Conservation (phyloP, 2,797 vertebrate genomes). For the Malacoctenus gilli region DNA sequence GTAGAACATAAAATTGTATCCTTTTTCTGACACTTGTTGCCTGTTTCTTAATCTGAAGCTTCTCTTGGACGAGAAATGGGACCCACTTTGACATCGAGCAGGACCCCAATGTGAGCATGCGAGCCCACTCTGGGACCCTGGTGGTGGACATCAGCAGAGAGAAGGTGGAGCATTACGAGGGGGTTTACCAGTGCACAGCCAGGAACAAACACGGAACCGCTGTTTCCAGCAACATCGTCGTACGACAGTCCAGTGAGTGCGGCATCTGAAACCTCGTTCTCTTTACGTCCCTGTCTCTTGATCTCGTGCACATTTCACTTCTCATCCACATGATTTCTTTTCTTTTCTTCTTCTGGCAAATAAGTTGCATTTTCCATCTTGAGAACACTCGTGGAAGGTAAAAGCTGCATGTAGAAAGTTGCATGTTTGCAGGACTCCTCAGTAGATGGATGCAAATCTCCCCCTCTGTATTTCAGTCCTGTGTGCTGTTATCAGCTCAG, state of each 20-base stretch:
- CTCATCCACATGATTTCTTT: constrained; percentile 20
- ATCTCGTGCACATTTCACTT: constrained; percentile 21
- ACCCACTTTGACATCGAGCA: constrained; percentile 93
- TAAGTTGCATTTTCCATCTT: constrained; percentile 74
- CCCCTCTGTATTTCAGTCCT: constrained; percentile 49
- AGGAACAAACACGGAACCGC: constrained; percentile 93
- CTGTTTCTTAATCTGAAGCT: constrained; percentile 81
- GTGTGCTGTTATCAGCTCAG: constrained; percentile 19
- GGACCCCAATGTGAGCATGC: constrained; percentile 88
- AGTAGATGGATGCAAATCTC: constrained; percentile 20
- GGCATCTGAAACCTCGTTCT: neutral
- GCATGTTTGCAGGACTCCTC: constrained; percentile 39
- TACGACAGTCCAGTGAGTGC: constrained; percentile 91
- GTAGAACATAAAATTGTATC: no score
- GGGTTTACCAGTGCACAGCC: constrained; percentile 93
- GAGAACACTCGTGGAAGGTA: constrained; percentile 74
- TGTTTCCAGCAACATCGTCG: constrained; percentile 90
- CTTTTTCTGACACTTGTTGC: neutral
- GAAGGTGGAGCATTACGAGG: constrained; percentile 90
- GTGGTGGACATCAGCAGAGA: constrained; percentile 91
- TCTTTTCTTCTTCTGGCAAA: constrained; percentile 48
- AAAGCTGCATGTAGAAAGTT: constrained; percentile 40
- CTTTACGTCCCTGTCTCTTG: constrained; percentile 18
- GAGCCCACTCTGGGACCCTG: constrained; percentile 89
- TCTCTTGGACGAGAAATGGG: constrained; percentile 96